phyloP scores from a whole-genome alignment of 2,888 invertebrate species.

The Bombylius discolor region DNA sequence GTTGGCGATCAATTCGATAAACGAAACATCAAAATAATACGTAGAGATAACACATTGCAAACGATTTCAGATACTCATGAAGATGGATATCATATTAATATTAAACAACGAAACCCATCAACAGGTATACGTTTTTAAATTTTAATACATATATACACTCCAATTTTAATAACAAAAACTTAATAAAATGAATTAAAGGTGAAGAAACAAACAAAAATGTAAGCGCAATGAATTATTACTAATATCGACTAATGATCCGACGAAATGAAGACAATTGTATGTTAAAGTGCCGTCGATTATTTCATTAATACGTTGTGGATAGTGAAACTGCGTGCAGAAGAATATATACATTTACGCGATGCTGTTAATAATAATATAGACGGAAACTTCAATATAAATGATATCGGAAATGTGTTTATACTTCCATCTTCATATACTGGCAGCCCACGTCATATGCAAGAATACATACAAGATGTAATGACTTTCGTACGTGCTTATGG shows the following conservation, averaged over 20 bases:
- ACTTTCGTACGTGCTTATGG: constrained; percentile 17
- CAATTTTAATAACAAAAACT: too few species aligned
- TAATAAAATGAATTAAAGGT: too few species aligned
- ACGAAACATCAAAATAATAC: too few species aligned
- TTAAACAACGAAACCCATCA: too few species aligned
- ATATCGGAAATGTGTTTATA: constrained; percentile 11
- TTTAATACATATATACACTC: too few species aligned
- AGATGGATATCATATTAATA: too few species aligned
- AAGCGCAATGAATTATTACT: constrained; percentile 5
- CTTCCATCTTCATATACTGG: constrained; percentile 22
- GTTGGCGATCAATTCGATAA: too few species aligned
- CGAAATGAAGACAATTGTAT: constrained; percentile 13
- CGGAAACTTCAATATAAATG: neutral
- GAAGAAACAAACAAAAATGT: too few species aligned
- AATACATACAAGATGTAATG: constrained; percentile 27
- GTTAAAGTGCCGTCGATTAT: constrained; percentile 18
- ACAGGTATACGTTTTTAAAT: too few species aligned
- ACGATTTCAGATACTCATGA: too few species aligned
- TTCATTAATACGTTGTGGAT: constrained; percentile 21
- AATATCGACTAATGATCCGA: constrained; percentile 16
- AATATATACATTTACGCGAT: neutral
- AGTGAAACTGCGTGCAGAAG: neutral
- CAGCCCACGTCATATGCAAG: constrained; percentile 29
- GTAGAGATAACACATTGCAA: too few species aligned
- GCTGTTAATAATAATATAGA: neutral